Conservation (phyloP, 1,140 invertebrate genomes). For the Musca domestica region DNA sequence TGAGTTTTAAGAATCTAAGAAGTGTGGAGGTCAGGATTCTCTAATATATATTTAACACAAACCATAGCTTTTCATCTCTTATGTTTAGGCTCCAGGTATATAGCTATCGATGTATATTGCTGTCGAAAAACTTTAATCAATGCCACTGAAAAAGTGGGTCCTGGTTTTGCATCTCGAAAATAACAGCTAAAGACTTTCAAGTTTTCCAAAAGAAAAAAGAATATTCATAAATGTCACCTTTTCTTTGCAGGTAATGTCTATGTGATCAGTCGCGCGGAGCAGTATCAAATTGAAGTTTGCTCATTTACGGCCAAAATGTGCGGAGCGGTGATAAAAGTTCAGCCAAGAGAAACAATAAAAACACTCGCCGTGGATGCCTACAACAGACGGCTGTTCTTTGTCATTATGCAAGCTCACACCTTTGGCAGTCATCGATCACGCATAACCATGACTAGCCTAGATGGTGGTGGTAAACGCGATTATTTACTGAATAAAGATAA, state of each 20-base stretch:
- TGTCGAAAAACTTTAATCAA: no score
- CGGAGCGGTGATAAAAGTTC: slow-evolving; percentile 63
- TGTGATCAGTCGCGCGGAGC: slow-evolving; percentile 63
- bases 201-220: no score
- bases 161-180: no score
- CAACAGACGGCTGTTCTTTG: slow-evolving; percentile 61
- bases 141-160: no score
- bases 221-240: no score
- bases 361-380: slow-evolving; percentile 58
- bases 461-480: slow-evolving; percentile 60
- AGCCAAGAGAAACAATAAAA: slow-evolving; percentile 58
- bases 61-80: no score
- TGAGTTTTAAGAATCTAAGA: no score
- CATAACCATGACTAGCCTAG: slow-evolving; percentile 64
- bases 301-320: slow-evolving; percentile 59
- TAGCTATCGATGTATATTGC: no score
- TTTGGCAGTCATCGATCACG: slow-evolving; percentile 54
- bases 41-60: no score
- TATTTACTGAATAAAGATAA: slow-evolving; percentile 47
- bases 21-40: no score
- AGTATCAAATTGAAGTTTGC: slow-evolving; percentile 58
- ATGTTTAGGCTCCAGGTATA: no score
- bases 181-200: no score
- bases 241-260: slow-evolving; percentile 69
- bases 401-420: slow-evolving; percentile 48